Evolutionary conservation across 2,888 invertebrate genomes (phyloP), one percentile per base, ranked within the genome.

Genomic region (Erynnis tages): DNA sequence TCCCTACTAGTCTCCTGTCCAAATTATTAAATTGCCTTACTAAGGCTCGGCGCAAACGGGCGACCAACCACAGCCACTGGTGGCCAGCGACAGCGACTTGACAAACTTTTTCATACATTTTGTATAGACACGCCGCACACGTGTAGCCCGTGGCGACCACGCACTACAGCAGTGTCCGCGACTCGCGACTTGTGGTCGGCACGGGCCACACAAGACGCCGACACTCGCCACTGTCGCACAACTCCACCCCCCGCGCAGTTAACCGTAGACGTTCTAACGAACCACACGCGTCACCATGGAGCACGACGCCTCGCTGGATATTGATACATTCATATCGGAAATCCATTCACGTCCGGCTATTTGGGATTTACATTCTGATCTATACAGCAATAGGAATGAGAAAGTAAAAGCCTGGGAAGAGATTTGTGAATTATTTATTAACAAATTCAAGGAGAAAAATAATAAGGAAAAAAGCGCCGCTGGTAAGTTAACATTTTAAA

Each of bases 331-430:
- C 54, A 62, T 59, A 55, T 58, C 56, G 48, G 63, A 63, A 46
- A 59, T 63, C 21, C 56, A 61, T 53, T 55, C 57, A 46, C 60
- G 59, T 59, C 60, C 59, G 55, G 59, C 62, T 44, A 62, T 64
- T 58, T 62, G 59, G 62, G 59, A 64, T 61, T 60, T 54, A 56
- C 59, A 57, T 48, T 54, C 48, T 54, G 59, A 61, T 55, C 53
- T 46, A 47, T 60, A 63, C 38, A 61, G 59, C 54, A 59, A 59
- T 57, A 58, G 59, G 56, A 46, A 38, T 27, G 60, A 59, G 55
- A 59, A 60, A 60, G 58, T 59, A 27, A 62, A 60, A 38, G 58
- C 61, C 58, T 64, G 62, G 59, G 56, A 60, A 62, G 59, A 60
- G 53, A 65, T 65, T 27, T 65, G 61, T 14, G 53, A 60, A 53